phyloP scores from a whole-genome alignment of 2,888 invertebrate species.

The Tridacna gigas region DNA sequence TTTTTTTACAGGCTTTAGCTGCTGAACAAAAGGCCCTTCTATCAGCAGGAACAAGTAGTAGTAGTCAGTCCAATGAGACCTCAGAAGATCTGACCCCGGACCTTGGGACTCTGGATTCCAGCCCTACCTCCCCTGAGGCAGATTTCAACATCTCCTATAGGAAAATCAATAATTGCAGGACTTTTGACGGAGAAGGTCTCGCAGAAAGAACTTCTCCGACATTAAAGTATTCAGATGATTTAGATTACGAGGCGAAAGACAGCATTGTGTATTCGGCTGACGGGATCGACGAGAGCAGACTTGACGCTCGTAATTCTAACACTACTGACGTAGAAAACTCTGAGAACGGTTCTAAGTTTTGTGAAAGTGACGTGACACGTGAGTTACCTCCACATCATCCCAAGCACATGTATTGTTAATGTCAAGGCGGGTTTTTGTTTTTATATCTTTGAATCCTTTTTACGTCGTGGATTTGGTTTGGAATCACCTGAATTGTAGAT shows the following conservation, averaged over 20 bases:
- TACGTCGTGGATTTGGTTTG: not conserved
- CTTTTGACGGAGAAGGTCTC: not conserved
- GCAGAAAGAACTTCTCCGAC: not conserved
- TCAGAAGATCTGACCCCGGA: constrained; percentile 28
- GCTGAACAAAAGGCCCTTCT: constrained; percentile 42
- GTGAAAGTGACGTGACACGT: not conserved
- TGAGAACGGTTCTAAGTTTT: not conserved
- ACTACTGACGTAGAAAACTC: not conserved
- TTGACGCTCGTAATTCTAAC: not conserved
- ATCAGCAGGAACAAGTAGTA: constrained; percentile 41
- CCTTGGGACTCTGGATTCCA: constrained; percentile 28
- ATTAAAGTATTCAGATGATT: constrained; percentile 16
- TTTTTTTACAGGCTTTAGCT: not conserved
- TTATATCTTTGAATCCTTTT: not conserved
- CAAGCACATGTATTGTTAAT: not conserved
- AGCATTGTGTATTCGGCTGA: not conserved
- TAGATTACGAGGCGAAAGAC: not conserved
- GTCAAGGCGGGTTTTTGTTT: constrained; percentile 1
- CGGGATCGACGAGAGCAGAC: not conserved
- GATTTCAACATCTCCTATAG: constrained; percentile 10
- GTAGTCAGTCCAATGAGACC: constrained; percentile 40
- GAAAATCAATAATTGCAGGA: constrained; percentile 1
- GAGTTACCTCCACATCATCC: constrained; percentile 9
- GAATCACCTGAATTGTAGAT: too few species aligned
- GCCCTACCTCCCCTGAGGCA: constrained; percentile 25